Evolutionary conservation across 2,888 invertebrate species (phyloP).

Genomic region (Chironomus tentans): DNA sequence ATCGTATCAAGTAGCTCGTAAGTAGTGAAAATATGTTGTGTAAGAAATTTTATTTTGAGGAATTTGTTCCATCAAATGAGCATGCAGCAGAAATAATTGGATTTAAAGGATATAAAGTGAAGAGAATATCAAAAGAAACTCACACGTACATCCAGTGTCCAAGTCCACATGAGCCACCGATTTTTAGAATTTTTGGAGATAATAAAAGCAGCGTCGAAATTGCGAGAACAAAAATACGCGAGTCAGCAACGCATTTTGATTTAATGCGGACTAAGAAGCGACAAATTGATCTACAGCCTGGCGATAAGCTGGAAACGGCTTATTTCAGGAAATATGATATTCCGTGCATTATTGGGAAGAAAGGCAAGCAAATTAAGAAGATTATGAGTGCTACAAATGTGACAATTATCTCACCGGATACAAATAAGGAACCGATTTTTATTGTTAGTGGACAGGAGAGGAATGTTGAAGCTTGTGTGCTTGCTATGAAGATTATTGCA

Average conservation of each 20-base stretch:
- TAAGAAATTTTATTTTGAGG: background rate
- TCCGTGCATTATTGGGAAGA: background rate
- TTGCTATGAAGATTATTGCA: constrained; percentile 5
- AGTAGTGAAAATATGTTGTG: background rate
- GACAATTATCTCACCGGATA: background rate
- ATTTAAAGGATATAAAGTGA: background rate
- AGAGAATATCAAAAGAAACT: background rate
- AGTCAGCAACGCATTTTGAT: background rate
- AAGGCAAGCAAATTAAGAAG: background rate
- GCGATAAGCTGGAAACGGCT: background rate
- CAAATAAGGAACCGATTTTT: constrained; percentile 10
- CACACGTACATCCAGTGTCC: constrained; percentile 2
- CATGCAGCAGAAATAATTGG: constrained; percentile 18
- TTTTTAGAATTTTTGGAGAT: background rate
- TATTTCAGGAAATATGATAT: background rate
- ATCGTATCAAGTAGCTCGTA: too few species aligned
- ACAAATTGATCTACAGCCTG: background rate
- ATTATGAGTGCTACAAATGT: background rate
- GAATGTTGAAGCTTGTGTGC: background rate
- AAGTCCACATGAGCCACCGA: background rate
- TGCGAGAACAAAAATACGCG: background rate
- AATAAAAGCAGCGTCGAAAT: background rate
- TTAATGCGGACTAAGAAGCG: background rate
- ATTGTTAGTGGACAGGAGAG: background rate
- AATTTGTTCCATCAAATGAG: constrained; percentile 1